Conservation (phyloP, 2,797 vertebrate species). For the Ispidina picta region DNA sequence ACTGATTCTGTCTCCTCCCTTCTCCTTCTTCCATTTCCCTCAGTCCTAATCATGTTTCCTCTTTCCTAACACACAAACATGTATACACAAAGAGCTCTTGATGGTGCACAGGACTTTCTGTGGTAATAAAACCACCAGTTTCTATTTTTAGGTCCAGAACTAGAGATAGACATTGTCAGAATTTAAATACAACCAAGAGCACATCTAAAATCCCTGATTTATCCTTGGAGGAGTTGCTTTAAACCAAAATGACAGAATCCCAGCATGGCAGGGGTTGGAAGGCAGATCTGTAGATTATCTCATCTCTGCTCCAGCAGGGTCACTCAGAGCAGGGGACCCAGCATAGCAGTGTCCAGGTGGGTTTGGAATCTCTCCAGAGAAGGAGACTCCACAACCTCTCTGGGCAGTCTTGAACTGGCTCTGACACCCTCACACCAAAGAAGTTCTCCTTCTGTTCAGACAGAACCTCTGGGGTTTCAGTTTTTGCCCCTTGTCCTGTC, state of each 20-base stretch:
- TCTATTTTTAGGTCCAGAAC: neutral
- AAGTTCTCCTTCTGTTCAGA: too few relatives aligned
- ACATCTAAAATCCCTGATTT: neutral
- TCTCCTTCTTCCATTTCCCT: neutral
- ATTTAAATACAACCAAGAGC: neutral
- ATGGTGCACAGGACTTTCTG: neutral
- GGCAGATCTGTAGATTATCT: too few relatives aligned
- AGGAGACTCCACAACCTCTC: too few relatives aligned
- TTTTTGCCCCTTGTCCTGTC: too few relatives aligned
- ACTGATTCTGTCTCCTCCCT: neutral
- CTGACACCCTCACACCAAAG: too few relatives aligned
- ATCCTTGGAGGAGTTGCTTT: neutral
- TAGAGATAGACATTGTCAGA: neutral
- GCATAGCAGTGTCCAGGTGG: too few relatives aligned
- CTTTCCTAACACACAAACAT: neutral
- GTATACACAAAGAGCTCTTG: neutral
- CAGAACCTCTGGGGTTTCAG: too few relatives aligned
- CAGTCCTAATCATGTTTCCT: neutral
- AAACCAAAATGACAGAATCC: neutral
- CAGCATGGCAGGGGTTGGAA: too few relatives aligned
- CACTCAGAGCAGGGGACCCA: too few relatives aligned
- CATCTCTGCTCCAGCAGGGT: too few relatives aligned
- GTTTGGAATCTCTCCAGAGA: too few relatives aligned
- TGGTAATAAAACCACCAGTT: neutral
- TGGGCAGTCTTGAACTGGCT: too few relatives aligned